Base-by-base conservation (phyloP, 2,888 invertebrate species). In the Epinotia ramella region DNA sequence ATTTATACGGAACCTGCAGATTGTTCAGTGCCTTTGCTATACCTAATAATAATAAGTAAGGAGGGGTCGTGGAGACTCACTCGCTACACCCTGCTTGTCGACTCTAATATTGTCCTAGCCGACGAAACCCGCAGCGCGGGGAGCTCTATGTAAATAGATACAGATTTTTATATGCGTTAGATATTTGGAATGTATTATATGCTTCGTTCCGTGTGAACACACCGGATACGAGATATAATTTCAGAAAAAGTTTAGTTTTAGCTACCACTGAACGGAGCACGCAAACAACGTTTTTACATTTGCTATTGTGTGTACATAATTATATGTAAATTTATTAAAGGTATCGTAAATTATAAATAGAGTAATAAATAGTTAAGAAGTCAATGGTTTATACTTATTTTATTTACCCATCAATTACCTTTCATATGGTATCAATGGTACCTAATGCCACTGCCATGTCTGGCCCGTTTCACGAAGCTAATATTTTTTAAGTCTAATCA, bases 301-400 rank as follows among this genome's bases (percentile, higher is more conserved):
- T 93, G 91, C 92, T 93, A 93, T 89, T 89, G 88, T 89, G 90
- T 93, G 92, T 93, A 93, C 88, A 93, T 93, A 93, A 89, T 88
- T 82, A 86, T 89, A 91, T 92, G 90, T 93, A 91, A 93, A 93
- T 92, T 91, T 90, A 91, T 91, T 89, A 79, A 87, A 81, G 82
- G 84, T 88, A 91, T 89, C 87, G 85, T 91, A 92, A 93, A 92
- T 92, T 92, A 92, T 92, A 91, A 88, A 89, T 91, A 90, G 88
- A 86, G 90, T 93, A 93, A 92, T 93, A 93, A 93, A 93, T 93
- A 91, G 89, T 87, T 93, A 92, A 92, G 93, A 89, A 89, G 87
- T 85, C 81, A 82, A 78, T 77, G 71, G 49, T 70, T 74, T 77
- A 63, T 77, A 72, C 73, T 84, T 85, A 87, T 80, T 83, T 83